Evolutionary conservation across 2,888 invertebrate species (phyloP).

Genomic region (Athetis lepigone): DNA sequence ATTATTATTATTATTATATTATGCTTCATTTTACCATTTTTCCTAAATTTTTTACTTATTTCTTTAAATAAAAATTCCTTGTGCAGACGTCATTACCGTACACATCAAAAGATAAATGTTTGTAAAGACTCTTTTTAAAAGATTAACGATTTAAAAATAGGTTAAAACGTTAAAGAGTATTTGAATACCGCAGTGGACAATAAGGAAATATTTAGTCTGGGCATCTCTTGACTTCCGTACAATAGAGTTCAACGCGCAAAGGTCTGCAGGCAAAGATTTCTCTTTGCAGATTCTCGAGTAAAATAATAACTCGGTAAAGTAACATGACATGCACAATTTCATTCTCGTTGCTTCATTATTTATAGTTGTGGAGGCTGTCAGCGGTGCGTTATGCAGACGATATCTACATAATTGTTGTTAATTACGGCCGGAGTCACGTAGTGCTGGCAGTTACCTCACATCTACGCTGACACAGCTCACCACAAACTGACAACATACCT

Average conservation of each 20-base stretch:
- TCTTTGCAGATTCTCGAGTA: conserved; percentile 42
- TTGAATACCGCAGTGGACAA: conserved; percentile 16
- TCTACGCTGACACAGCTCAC: conserved; percentile 32
- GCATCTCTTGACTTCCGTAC: conserved; percentile 27
- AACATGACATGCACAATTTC: conserved; percentile 56
- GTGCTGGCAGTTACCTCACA: conserved; percentile 53
- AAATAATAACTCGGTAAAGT: conserved; percentile 43
- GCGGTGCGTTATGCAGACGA: conserved; percentile 53
- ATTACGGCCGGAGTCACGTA: conserved; percentile 51
- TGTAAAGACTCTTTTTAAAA: conserved; percentile 48
- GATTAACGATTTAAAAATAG: conserved; percentile 45
- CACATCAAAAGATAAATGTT: conserved; percentile 35
- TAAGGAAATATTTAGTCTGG: conserved; percentile 17
- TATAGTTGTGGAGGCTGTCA: conserved; percentile 46
- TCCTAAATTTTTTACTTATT: neutral
- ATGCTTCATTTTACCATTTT: neutral
- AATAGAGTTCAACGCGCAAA: conserved; percentile 56
- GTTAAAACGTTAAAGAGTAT: conserved; percentile 43
- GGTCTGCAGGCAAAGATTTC: conserved; percentile 43
- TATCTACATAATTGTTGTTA: conserved; percentile 60
- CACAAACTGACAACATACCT: conserved; percentile 41
- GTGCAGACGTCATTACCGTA: neutral
- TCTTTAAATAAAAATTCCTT: neutral
- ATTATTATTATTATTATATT: too few species aligned
- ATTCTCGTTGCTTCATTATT: conserved; percentile 50